Conservation (phyloP, 2,888 invertebrate species). For the Rotaria macrura region DNA sequence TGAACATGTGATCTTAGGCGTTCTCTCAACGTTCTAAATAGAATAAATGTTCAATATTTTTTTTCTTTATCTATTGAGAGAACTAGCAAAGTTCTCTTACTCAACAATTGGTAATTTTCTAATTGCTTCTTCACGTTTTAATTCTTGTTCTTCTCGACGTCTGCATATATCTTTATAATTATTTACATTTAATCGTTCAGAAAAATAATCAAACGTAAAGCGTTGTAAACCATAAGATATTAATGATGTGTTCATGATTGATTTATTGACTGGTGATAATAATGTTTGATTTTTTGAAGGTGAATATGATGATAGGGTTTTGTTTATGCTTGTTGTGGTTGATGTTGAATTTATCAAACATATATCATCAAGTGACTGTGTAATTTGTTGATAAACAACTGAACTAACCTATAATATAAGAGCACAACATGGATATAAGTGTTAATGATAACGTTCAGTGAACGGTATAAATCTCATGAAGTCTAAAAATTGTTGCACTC, state of each 20-base stretch:
- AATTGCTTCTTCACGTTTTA: not conserved
- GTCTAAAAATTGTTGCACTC: too few species aligned
- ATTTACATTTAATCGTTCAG: not conserved
- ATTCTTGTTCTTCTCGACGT: slow-evolving; percentile 11
- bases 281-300: not conserved
- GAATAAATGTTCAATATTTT: too few species aligned
- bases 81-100: not conserved
- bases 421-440: not conserved
- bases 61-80: too few species aligned
- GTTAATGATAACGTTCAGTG: too few species aligned
- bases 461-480: too few species aligned
- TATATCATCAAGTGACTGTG: not conserved
- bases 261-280: not conserved
- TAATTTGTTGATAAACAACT: not conserved
- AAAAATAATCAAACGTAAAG: slow-evolving; percentile 16
- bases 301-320: not conserved
- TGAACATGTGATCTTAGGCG: not conserved
- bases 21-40: slow-evolving; percentile 3
- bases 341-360: not conserved
- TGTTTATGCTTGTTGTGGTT: not conserved
- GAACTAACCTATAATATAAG: not conserved
- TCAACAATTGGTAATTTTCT: slow-evolving; percentile 18
- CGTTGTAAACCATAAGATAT: not conserved
- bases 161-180: slow-evolving; percentile 13
- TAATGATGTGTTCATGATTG: not conserved